Conservation (phyloP, 2,113 vertebrate genomes). For the Lophius piscatorius region DNA sequence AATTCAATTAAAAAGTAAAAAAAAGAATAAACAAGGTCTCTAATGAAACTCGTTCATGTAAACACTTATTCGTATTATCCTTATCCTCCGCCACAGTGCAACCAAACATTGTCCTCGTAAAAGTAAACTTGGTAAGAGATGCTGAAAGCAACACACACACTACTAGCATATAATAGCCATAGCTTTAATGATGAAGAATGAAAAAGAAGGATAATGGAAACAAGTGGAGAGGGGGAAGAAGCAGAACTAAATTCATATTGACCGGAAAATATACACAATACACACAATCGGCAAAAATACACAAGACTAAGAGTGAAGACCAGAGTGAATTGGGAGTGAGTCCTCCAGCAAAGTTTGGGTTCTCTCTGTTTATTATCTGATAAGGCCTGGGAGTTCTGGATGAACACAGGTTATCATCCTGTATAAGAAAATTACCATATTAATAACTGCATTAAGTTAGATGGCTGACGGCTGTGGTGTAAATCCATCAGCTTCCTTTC, state of each 20-base stretch:
- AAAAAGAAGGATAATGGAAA: constrained; percentile 8
- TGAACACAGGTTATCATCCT: constrained; percentile 38
- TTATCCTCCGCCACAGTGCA: constrained; percentile 2
- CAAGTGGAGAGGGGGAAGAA: neutral
- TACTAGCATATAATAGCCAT: constrained; percentile 35
- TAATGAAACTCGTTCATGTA: constrained; percentile 33
- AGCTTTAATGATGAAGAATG: constrained; percentile 11
- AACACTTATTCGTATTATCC: constrained; percentile 28
- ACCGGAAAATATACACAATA: neutral
- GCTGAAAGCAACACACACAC: constrained; percentile 8
- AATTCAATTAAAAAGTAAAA: constrained; percentile 10
- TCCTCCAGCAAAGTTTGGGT: neutral
- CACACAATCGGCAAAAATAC: neutral
- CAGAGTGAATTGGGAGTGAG: neutral
- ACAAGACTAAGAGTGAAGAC: neutral
- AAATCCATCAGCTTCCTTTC: constrained; percentile 22
- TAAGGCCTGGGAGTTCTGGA: constrained; percentile 36
- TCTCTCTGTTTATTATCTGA: constrained; percentile 35
- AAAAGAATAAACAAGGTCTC: constrained; percentile 3
- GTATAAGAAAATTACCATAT: constrained; percentile 64
- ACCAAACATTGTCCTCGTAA: constrained; percentile 24
- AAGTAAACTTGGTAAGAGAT: neutral
- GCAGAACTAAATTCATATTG: neutral
- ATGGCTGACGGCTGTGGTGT: constrained; percentile 24
- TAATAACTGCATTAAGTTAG: constrained; percentile 42